Conservation (phyloP, 1,140 invertebrate genomes). For the Drosophila obscura region DNA sequence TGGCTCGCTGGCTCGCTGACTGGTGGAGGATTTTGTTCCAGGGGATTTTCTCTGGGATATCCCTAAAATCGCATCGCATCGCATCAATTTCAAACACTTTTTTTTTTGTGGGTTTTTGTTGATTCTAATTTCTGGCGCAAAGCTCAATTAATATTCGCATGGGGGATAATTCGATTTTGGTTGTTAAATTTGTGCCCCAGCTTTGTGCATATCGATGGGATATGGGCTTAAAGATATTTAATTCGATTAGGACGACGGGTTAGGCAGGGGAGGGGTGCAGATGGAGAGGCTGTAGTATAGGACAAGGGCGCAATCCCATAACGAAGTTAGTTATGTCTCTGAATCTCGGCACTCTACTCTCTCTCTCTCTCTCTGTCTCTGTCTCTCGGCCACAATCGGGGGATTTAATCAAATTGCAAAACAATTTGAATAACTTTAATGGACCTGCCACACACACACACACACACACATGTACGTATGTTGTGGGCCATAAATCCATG, state of each 20-base stretch:
- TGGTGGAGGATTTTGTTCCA: too few species aligned
- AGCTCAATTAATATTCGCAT: conserved; percentile 69
- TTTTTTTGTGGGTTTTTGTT: conserved; percentile 3
- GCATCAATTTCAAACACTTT: conserved; percentile 70
- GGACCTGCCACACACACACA: conserved; percentile 34
- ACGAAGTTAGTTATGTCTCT: conserved; percentile 41
- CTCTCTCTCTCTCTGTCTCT: not conserved
- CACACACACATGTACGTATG: conserved; percentile 14
- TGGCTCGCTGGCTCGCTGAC: not conserved
- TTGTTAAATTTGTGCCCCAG: conserved; percentile 40
- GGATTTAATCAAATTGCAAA: conserved; percentile 58
- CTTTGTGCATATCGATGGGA: too few species aligned
- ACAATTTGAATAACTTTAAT: conserved; percentile 64
- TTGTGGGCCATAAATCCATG: conserved; percentile 45
- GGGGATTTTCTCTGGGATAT: conserved; percentile 15
- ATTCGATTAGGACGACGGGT: conserved; percentile 14
- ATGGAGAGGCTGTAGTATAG: too few species aligned
- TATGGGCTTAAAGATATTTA: conserved; percentile 52
- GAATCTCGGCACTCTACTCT: conserved; percentile 1
- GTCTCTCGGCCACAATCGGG: conserved; percentile 23
- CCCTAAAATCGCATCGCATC: conserved; percentile 32
- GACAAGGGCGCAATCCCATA: conserved; percentile 12
- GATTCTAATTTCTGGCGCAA: conserved; percentile 35
- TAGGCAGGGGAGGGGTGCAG: conserved; percentile 7
- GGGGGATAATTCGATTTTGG: conserved; percentile 64